Conservation (phyloP, 53 echinoderm and acorn worm species). For the Temnopleurus reevesii region DNA sequence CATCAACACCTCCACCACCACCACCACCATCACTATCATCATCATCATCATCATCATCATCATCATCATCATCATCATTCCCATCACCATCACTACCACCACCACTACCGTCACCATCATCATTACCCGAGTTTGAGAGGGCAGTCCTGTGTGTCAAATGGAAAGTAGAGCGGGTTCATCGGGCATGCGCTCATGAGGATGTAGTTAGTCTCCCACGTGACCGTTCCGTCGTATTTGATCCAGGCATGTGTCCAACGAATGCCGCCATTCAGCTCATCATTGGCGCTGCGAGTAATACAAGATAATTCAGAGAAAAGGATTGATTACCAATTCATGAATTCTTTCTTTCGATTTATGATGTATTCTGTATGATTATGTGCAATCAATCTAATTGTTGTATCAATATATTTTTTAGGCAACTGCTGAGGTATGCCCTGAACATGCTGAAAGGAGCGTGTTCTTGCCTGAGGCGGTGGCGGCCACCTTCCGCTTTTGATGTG, state of each 20-base stretch:
- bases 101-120: background rate
- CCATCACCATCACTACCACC: background rate
- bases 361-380: no score
- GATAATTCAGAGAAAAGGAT: no score
- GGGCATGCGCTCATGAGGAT: slow-evolving; percentile 91
- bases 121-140: slow-evolving; percentile 81
- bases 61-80: background rate
- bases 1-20: background rate
- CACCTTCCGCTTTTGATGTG: no score
- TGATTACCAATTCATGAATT: no score
- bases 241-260: slow-evolving; percentile 73
- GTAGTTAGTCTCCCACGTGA: slow-evolving; percentile 77
- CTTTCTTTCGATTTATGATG: no score
- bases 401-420: no score
- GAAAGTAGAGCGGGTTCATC: slow-evolving; percentile 93
- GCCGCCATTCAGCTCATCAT: slow-evolving; percentile 81
- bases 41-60: background rate
- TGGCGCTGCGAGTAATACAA: slow-evolving; percentile 73
- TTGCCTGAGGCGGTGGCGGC: no score
- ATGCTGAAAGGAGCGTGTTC: no score
- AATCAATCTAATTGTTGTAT: no score
- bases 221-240: slow-evolving; percentile 67
- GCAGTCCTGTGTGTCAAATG: slow-evolving; percentile 90
- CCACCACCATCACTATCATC: no score
- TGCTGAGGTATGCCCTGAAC: no score